Evolutionary conservation across 2,797 vertebrate species (phyloP), one percentile per base, ranked within the genome.

Genomic region (Cuculus canorus): DNA sequence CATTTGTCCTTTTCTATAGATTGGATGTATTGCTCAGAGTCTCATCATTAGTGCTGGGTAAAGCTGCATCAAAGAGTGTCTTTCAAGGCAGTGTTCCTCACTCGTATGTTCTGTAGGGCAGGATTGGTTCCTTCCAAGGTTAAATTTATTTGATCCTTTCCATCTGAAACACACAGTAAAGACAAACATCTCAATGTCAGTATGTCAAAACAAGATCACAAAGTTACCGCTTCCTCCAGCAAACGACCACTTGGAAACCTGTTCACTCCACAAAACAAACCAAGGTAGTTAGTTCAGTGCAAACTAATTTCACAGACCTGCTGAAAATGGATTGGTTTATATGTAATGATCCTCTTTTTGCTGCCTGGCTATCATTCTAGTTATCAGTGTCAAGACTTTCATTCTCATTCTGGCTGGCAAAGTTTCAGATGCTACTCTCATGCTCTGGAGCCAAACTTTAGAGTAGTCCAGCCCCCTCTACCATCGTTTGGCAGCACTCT

Each of bases 91-190:
- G 68, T 35, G 78, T 61, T 96, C 80, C 97, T 97, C 94, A 96
- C 57, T 94, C 18, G 87, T 95, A 97, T 96, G 56, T 92, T 91
- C 92, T 95, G 48, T 45, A 93, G 80, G 47, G 82, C 63, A 73
- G 92, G 95, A 88, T 66, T 94, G 63, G 82, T 94, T 92, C 96
- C 97, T 89, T 97, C 95, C 91, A 79, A 94, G 61, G 65, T 54
- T 41, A 77, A 56, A 92, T 85, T 56, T 37, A 25, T 56, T 76
- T 12, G 82, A 84, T 94, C 87, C 69, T 88, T 94, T 95, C 27
- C 86, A 57, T 94, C 96, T 96, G 94, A 96, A 97, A 97, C 76
- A 95, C 86, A 97, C 65, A 97, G 95, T 82, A 69, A 93, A 95
- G 84, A 90, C 39, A 86, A 47, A 63, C 14, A 92, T 8, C 17